Conservation (phyloP, 2,888 invertebrate species). For the Syrphus vitripennis region DNA sequence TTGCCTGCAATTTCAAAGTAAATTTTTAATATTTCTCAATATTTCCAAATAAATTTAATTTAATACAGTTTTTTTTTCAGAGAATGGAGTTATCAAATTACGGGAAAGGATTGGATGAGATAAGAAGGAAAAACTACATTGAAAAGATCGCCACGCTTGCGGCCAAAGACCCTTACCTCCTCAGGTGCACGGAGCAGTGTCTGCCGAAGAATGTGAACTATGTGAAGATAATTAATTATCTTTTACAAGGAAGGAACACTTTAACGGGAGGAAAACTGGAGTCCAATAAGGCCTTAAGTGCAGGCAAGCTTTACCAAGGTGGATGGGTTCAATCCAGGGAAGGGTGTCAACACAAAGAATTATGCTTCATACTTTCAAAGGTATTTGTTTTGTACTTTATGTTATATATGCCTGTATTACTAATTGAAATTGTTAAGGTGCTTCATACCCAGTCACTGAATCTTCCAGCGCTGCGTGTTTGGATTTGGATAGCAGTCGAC, state of each 20-base stretch:
- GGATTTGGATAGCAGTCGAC: background rate
- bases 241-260: no score
- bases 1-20: background rate
- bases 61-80: background rate
- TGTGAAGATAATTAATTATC: no score
- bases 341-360: no score
- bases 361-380: no score
- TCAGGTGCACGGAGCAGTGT: background rate
- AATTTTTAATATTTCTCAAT: background rate
- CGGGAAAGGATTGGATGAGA: background rate
- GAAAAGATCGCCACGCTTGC: background rate
- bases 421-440: background rate
- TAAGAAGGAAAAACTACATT: background rate
- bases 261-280: no score
- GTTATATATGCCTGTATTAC: no score
- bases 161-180: background rate
- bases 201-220: background rate
- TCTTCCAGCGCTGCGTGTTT: background rate
- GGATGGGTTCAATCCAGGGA: no score
- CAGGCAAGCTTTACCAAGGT: no score
- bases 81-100: background rate
- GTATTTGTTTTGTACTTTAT: no score
- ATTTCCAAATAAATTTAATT: background rate
- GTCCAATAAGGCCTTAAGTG: no score
- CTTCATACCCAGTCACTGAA: background rate